A percentile compares a stretch with the other conserved stretches of the same genome.
phyloP scores from a whole-genome alignment of 2,888 invertebrate genomes.

The Brenthis ino region DNA sequence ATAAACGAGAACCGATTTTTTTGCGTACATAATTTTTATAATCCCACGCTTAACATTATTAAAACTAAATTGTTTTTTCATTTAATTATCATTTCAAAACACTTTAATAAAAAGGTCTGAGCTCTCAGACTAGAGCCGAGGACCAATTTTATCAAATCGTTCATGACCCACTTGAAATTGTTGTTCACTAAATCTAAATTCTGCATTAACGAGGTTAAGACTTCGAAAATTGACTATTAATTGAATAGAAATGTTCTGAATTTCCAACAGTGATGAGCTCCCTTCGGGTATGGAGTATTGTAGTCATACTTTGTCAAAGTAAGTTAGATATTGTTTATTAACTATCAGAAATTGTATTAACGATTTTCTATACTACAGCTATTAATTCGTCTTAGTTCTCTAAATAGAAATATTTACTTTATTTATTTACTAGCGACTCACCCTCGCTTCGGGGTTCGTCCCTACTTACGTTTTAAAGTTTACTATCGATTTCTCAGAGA shows the following conservation, averaged over 20 bases:
- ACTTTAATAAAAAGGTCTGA: not conserved
- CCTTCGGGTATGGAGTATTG: conserved; percentile 60
- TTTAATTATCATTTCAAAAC: not conserved
- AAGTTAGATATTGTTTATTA: conserved; percentile 46
- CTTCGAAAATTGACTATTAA: conserved; percentile 40
- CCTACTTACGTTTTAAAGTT: too few species aligned
- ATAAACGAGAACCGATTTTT: too few species aligned
- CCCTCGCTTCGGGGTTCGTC: too few species aligned
- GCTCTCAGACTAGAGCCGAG: not conserved
- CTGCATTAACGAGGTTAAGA: conserved; percentile 40
- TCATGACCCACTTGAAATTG: conserved; percentile 61
- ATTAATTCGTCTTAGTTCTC: not conserved
- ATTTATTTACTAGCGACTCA: too few species aligned
- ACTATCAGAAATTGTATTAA: conserved; percentile 1
- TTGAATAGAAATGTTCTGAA: conserved; percentile 38
- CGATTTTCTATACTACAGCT: not conserved
- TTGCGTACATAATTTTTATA: too few species aligned
- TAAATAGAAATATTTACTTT: not conserved
- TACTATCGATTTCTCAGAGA: too few species aligned
- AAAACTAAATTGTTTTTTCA: too few species aligned
- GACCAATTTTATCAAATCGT: not conserved
- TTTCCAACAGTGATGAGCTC: conserved; percentile 54
- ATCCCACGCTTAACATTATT: too few species aligned
- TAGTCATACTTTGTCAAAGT: conserved; percentile 65
- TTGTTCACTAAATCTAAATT: conserved; percentile 50